These are phyloP conservation scores for Engystomops pustulosus DNA, from an alignment of 2,113 vertebrate species.

Conservation along the genomic window DNA sequence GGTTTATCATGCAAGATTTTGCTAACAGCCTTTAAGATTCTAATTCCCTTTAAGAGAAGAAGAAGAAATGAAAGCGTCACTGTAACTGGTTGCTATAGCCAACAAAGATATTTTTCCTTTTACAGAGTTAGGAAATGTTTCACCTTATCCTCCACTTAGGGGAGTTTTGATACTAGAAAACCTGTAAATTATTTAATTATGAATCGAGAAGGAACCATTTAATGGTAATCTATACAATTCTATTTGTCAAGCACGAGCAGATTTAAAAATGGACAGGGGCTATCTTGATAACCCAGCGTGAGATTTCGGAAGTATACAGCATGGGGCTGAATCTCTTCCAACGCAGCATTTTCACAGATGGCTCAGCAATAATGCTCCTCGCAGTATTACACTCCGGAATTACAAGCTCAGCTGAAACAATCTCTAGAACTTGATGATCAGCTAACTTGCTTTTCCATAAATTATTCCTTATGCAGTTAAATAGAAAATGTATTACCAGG, in stretches of 20 bases:
- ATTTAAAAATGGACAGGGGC: constrained; percentile 54
- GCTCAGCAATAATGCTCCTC: constrained; percentile 51
- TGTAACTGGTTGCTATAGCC: too few relatives aligned
- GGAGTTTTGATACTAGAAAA: neutral
- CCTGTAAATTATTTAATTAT: constrained; percentile 21
- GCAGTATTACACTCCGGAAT: constrained; percentile 58
- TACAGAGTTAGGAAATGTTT: too few relatives aligned
- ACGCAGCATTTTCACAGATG: constrained; percentile 57
- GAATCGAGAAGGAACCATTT: constrained; percentile 46
- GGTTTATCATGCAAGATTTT: too few relatives aligned
- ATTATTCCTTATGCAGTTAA: neutral
- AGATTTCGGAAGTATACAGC: constrained; percentile 53
- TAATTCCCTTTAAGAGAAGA: too few relatives aligned
- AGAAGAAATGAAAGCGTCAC: too few relatives aligned
- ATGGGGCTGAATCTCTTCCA: constrained; percentile 53
- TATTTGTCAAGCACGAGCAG: constrained; percentile 57
- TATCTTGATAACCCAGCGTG: constrained; percentile 55
- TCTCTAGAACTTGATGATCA: constrained; percentile 53
- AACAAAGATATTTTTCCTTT: neutral
- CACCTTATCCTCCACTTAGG: constrained; percentile 4
- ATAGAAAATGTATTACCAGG: too few relatives aligned
- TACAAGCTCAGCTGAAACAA: constrained; percentile 56
- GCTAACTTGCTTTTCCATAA: constrained; percentile 47
- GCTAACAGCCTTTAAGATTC: too few relatives aligned
- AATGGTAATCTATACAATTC: constrained; percentile 52